Conservation (phyloP, 1,140 invertebrate species). For the Cephus cinctus region DNA sequence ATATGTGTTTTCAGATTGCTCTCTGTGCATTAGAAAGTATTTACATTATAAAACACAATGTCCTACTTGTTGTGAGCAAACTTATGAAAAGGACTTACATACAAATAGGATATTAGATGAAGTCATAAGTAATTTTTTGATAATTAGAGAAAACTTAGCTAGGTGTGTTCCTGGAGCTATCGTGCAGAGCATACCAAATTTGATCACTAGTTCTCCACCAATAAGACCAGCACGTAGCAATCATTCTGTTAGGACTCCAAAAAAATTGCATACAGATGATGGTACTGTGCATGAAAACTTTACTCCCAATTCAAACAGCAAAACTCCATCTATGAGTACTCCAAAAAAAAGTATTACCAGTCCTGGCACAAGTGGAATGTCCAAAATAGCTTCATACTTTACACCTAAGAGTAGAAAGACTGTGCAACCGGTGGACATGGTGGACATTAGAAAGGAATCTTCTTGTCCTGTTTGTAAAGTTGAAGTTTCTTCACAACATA, state of each 20-base stretch:
- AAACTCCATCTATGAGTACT: slow-evolving; percentile 5
- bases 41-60: slow-evolving; percentile 59
- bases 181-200: slow-evolving; percentile 7
- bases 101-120: slow-evolving; percentile 57
- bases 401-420: slow-evolving; percentile 35
- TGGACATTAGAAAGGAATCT: slow-evolving; percentile 39
- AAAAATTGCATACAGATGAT: neutral
- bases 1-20: slow-evolving; percentile 56
- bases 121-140: slow-evolving; percentile 40
- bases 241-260: slow-evolving; percentile 3
- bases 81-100: slow-evolving; percentile 55
- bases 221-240: slow-evolving; percentile 18
- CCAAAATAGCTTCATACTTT: slow-evolving; percentile 31
- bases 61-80: slow-evolving; percentile 56
- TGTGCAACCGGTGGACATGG: neutral
- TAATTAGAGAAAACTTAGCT: slow-evolving; percentile 43
- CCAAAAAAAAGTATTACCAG: slow-evolving; percentile 21
- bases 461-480: slow-evolving; percentile 60
- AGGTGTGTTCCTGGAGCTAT: slow-evolving; percentile 16
- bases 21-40: slow-evolving; percentile 59
- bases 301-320: neutral
- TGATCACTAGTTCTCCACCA: slow-evolving; percentile 11
- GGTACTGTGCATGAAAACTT: neutral
- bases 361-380: slow-evolving; percentile 37
- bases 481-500: slow-evolving; percentile 45